Evolutionary conservation across 2,888 invertebrate species (phyloP), one percentile per base, ranked within the genome.

Genomic region (Noctua fimbriata): DNA sequence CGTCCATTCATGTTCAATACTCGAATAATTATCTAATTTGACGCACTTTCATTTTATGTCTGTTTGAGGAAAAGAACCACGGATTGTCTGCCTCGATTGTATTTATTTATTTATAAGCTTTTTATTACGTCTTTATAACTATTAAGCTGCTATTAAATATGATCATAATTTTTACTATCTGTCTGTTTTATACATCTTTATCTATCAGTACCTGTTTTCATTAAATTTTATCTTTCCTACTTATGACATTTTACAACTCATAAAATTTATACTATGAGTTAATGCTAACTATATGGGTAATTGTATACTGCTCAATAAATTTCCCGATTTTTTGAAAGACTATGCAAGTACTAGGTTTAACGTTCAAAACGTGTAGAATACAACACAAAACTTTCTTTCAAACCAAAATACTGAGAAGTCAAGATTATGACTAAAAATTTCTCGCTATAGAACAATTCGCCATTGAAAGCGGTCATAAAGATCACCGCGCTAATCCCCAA

Each of bases 391-490:
- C 86, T 85, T 87, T 85, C 86, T 85, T 88, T 82, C 86, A 69
- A 73, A 76, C 73, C 80, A 85, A 89, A 92, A 93, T 93, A 92
- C 92, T 88, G 76, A 91, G 93, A 93, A 92, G 83, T 63, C 79
- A 82, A 86, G 73, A 90, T 89, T 88, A 89, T 89, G 89, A 89
- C 89, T 88, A 89, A 89, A 91, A 92, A 92, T 89, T 87, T 87
- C 89, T 84, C 80, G 88, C 90, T 87, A 89, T 90, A 91, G 93
- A 94, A 94, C 94, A 94, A 94, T 94, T 91, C 92, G 89, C 93
- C 92, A 93, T 94, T 94, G 90, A 93, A 93, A 92, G 90, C 88
- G 92, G 91, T 90, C 93, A 93, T 95, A 94, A 94, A 93, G 93
- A 94, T 92, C 93, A 92, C 90, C 88, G 90, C 91, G 92, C 92